phyloP scores from a whole-genome alignment of 2,888 invertebrate species.

The Tillus elongatus region DNA sequence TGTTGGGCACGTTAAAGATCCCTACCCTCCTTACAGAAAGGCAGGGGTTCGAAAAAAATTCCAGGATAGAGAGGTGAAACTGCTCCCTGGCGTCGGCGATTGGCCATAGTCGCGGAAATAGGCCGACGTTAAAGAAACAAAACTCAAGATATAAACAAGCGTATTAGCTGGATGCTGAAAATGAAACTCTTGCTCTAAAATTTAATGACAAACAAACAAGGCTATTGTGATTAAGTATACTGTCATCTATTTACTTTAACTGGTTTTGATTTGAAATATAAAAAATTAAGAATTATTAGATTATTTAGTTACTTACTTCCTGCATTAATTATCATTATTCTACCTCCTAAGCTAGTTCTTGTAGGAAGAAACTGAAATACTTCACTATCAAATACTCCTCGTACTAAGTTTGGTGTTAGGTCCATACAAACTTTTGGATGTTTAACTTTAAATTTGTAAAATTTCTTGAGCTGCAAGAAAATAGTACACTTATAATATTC shows the following conservation, averaged over 20 bases:
- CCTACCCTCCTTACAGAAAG: no score
- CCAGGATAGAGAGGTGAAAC: no score
- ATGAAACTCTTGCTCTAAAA: no score
- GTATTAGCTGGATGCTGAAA: no score
- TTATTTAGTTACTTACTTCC: slow-evolving; percentile 57
- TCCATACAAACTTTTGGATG: slow-evolving; percentile 54
- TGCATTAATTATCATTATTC: slow-evolving; percentile 59
- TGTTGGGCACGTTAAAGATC: no score
- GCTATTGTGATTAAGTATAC: neutral
- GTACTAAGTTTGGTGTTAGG: slow-evolving; percentile 53
- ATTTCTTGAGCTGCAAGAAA: slow-evolving; percentile 55
- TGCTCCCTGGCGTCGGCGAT: no score
- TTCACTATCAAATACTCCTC: slow-evolving; percentile 55
- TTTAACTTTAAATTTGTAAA: slow-evolving; percentile 58
- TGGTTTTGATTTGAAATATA: neutral
- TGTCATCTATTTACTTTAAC: neutral
- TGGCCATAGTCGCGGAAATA: no score
- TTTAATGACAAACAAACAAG: slow-evolving; percentile 1
- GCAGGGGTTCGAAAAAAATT: no score
- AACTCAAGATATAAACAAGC: no score
- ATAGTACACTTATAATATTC: no score
- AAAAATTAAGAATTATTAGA: neutral
- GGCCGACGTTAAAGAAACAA: no score
- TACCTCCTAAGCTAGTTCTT: slow-evolving; percentile 56
- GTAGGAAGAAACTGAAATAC: slow-evolving; percentile 60